These are phyloP conservation scores for Cryptocheilus praepositus DNA, from an alignment of 2,888 invertebrate genomes.

Conservation along the genomic window DNA sequence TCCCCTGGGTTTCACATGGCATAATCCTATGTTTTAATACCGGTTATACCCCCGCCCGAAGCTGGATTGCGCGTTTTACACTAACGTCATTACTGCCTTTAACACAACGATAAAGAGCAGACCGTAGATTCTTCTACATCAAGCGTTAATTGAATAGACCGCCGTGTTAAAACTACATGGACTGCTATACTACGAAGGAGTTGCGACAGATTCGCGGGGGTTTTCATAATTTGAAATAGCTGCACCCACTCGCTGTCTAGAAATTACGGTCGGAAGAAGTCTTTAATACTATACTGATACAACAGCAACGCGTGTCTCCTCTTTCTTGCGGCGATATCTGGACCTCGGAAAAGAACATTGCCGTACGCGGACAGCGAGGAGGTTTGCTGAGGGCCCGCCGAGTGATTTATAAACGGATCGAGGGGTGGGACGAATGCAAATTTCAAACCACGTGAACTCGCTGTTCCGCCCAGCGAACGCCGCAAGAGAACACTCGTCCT, in stretches of 20 bases:
- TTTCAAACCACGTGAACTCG: slow-evolving; percentile 66
- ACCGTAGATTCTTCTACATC: no score
- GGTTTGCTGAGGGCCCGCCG: slow-evolving; percentile 36
- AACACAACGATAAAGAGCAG: neutral
- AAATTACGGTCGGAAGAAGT: neutral
- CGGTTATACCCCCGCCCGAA: slow-evolving; percentile 34
- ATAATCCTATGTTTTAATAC: slow-evolving; percentile 44
- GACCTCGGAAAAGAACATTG: slow-evolving; percentile 26
- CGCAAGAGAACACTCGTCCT: slow-evolving; percentile 48
- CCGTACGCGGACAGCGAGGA: slow-evolving; percentile 30
- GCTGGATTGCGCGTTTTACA: slow-evolving; percentile 21
- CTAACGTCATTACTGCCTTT: slow-evolving; percentile 42
- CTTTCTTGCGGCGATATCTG: slow-evolving; percentile 41
- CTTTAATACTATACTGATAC: neutral
- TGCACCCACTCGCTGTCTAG: no score
- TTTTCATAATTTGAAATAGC: no score
- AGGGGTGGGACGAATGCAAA: slow-evolving; percentile 68
- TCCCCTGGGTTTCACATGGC: slow-evolving; percentile 13
- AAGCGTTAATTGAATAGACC: neutral
- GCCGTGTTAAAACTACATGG: no score
- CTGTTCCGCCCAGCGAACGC: slow-evolving; percentile 52
- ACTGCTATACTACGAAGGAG: no score
- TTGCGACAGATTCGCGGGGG: no score
- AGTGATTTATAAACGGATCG: slow-evolving; percentile 70
- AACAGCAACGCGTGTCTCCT: slow-evolving; percentile 17